Evolutionary conservation across 2,888 invertebrate genomes (phyloP).

Genomic region (Drosophila phalerata): DNA sequence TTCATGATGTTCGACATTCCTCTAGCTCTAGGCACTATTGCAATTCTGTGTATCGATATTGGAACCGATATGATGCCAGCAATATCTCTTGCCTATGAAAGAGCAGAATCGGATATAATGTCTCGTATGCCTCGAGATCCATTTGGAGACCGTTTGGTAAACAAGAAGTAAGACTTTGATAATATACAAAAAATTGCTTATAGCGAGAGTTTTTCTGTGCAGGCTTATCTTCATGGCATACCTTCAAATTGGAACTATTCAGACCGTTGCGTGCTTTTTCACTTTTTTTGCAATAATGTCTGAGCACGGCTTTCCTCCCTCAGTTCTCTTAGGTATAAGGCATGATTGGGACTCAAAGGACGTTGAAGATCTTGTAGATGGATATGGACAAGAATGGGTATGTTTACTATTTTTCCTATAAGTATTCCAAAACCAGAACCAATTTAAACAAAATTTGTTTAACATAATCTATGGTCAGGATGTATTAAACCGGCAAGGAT

Average conservation of each 20-base stretch:
- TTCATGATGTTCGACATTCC: conserved; percentile 98
- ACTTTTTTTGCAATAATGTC: conserved; percentile 95
- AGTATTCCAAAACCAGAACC: no score
- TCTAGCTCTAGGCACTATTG: conserved; percentile 96
- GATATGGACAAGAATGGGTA: conserved; percentile 91
- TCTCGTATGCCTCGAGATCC: conserved; percentile 93
- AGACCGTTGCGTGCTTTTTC: conserved; percentile 94
- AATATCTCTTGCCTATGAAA: conserved; percentile 94
- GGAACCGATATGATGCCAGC: conserved; percentile 98
- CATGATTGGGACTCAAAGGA: conserved; percentile 90
- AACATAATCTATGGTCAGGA: no score
- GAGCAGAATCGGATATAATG: conserved; percentile 94
- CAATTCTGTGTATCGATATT: conserved; percentile 98
- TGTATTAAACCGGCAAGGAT: no score
- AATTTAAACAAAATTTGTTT: no score
- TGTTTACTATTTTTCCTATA: background rate
- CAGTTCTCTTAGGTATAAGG: conserved; percentile 88
- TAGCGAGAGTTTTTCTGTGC: conserved; percentile 33
- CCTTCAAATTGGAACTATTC: conserved; percentile 94
- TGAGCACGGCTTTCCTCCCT: conserved; percentile 93
- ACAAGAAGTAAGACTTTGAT: conserved; percentile 84
- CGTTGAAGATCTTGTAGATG: conserved; percentile 90
- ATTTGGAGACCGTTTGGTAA: conserved; percentile 92
- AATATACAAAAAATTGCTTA: background rate
- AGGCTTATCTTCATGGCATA: conserved; percentile 92